Conservation (phyloP, 2,888 invertebrate genomes). For the Dioctria rufipes region DNA sequence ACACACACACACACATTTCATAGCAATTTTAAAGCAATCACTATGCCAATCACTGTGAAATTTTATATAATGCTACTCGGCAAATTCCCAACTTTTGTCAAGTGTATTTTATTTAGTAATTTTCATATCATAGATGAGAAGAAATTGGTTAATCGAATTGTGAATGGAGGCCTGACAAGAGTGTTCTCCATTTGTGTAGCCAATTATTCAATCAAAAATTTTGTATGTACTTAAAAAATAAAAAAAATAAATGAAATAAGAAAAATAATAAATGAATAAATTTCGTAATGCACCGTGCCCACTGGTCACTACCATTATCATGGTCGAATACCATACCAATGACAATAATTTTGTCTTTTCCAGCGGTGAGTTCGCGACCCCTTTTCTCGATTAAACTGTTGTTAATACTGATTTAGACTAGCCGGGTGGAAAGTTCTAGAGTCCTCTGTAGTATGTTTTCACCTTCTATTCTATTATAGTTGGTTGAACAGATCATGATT, state of each 20-base stretch:
- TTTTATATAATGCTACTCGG: too few species aligned
- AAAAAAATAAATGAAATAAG: too few species aligned
- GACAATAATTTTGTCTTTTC: neutral
- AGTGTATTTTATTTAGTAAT: too few species aligned
- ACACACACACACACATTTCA: too few species aligned
- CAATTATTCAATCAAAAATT: conserved; percentile 13
- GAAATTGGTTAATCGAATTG: neutral
- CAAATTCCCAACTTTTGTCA: too few species aligned
- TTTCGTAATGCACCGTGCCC: neutral
- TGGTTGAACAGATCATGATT: neutral
- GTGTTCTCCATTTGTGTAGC: neutral
- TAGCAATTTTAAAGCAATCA: too few species aligned
- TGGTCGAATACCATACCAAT: neutral
- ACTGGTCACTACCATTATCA: too few species aligned
- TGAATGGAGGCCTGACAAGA: neutral
- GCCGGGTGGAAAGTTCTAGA: neutral
- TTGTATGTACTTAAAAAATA: neutral
- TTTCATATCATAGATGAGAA: neutral
- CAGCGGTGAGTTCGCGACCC: neutral
- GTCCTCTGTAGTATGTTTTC: neutral
- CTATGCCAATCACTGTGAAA: too few species aligned
- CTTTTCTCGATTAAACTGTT: neutral
- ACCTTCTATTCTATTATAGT: too few species aligned
- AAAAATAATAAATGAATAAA: too few species aligned
- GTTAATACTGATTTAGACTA: too few species aligned